Evolutionary conservation across 2,797 vertebrate species (phyloP), one percentile per base, ranked within the genome.

Genomic region (Bucorvus abyssinicus): DNA sequence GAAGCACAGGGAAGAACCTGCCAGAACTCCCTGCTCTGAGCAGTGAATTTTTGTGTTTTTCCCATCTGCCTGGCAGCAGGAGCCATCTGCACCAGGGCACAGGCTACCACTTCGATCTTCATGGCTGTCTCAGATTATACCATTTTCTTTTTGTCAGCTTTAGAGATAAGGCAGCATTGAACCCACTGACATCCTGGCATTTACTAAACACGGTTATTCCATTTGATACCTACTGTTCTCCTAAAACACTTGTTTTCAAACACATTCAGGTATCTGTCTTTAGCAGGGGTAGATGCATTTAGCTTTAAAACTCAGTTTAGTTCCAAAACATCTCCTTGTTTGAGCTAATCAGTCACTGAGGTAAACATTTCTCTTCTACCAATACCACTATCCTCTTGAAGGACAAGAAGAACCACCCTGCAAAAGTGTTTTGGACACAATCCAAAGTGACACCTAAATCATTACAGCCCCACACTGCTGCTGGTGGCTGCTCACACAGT

Each of bases 131-230:
- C 20, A 10, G 7, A 40, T 63, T 19, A 34, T 44, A 49, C 22
- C 0, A 24, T 38, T 75, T 59, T 9, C 2, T 32, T 91, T 75
- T 36, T 47, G 74, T 67, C 78, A 82, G 40, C 14, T 87, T 56
- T 45, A 34, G 36, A 67, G 52, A 49, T 15, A 79, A 84, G 29
- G 49, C n/a, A 67, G 84, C 27, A 56, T 3, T 47, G 11, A 78
- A 50, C 53, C 68, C 57, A 1, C 49, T 34, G 27, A 50, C 64
- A 40, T 23, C 75, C 22, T 44, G 27, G 27, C 60, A 68, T 22
- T 71, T 13, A 5, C 52, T 87, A 14, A 7, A 30, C 1, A 0
- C 2, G 0, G 40, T 63, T 36, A 42, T 38, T 57, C 36, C 17
- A 26, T 69, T 60, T 52, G 30, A 68, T 71, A 57, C 34, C 57